phyloP scores from a whole-genome alignment of 2,113 vertebrate species.

The Agapornis roseicollis region DNA sequence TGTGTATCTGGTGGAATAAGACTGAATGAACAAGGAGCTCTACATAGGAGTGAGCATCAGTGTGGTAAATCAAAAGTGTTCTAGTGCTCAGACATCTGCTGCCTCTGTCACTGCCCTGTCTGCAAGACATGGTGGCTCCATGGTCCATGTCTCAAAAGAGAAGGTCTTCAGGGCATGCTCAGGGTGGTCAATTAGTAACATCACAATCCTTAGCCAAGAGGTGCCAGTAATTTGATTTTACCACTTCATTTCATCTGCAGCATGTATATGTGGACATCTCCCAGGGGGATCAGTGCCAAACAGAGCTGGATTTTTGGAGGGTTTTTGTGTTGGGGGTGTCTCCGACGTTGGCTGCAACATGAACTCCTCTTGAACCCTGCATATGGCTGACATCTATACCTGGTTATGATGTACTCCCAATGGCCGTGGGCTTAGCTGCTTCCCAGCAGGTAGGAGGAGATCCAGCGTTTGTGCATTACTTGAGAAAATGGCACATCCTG shows the following conservation, averaged over 20 bases:
- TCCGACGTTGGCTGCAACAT: not conserved
- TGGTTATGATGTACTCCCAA: not conserved
- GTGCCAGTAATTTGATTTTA: not conserved
- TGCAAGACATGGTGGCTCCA: not conserved
- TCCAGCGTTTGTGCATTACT: not conserved
- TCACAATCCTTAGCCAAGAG: not conserved
- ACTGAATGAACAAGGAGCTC: not conserved
- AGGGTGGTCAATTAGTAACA: not conserved
- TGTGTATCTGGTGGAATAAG: not conserved
- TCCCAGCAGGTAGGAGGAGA: not conserved
- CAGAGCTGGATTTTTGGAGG: not conserved
- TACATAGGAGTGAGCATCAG: fast-evolving
- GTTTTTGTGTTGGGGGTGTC: not conserved
- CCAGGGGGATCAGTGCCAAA: not conserved
- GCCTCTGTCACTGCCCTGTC: not conserved
- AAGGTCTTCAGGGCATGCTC: not conserved
- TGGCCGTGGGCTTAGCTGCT: not conserved
- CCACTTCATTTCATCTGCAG: not conserved
- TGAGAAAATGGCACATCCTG: not conserved
- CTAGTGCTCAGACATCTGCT: not conserved
- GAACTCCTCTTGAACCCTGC: not conserved
- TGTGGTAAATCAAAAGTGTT: not conserved
- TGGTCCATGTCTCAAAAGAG: not conserved
- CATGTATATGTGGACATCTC: not conserved
- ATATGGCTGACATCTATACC: not conserved